These are phyloP conservation scores for Willowsia nigromaculata DNA, from an alignment of 2,888 invertebrate species.

Conservation along the genomic window DNA sequence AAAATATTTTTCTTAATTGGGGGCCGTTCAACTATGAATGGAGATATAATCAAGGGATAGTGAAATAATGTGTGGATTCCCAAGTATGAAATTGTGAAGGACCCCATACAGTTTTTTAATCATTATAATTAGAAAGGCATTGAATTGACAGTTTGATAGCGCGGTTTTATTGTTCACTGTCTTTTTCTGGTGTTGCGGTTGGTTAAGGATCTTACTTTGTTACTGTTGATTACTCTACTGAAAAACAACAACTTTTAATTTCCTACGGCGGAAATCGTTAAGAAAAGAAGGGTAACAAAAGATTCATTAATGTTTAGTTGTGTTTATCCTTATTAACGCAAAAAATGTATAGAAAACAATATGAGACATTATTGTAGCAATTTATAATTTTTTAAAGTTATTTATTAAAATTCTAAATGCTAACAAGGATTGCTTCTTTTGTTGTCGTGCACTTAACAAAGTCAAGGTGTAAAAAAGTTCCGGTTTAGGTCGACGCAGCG, in stretches of 20 bases:
- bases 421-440: too few relatives aligned
- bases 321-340: slow-evolving; percentile 4
- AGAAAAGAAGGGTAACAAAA: background rate
- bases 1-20: background rate
- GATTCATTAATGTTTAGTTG: background rate
- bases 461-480: slow-evolving; percentile 48
- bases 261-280: slow-evolving; percentile 59
- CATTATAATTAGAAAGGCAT: background rate
- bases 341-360: background rate
- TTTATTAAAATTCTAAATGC: background rate
- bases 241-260: slow-evolving; percentile 35
- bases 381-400: too few relatives aligned
- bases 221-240: slow-evolving; percentile 21
- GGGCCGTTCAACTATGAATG: too few relatives aligned
- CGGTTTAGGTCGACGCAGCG: background rate
- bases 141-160: slow-evolving; percentile 3
- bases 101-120: background rate
- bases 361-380: background rate
- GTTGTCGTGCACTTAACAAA: background rate
- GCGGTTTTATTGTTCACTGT: background rate
- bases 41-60: too few relatives aligned
- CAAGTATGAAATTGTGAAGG: background rate
- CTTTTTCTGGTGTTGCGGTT: background rate
- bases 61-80: background rate
- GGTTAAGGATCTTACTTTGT: background rate